Conservation (phyloP, 2,113 vertebrate genomes). For the Sphaerodactylus townsendi region DNA sequence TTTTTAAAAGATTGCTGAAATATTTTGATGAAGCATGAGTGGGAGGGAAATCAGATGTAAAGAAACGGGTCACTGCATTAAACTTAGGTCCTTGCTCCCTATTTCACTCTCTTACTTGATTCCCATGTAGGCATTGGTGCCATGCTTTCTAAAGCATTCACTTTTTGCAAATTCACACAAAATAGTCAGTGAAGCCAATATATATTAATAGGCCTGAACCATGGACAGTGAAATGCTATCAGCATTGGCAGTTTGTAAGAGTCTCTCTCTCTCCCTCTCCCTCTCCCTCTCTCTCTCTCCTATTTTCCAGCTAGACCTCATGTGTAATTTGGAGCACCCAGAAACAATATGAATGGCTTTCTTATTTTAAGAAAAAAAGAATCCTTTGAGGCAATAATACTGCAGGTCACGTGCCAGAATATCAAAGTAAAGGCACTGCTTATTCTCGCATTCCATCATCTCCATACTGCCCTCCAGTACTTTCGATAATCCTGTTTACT, state of each 20-base stretch:
- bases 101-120: background rate
- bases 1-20: conserved; percentile 22
- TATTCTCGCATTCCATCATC: conserved; percentile 1
- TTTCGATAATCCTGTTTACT: conserved; percentile 26
- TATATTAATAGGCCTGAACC: conserved; percentile 2
- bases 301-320: background rate
- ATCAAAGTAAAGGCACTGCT: conserved; percentile 21
- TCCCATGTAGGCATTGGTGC: background rate
- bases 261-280: background rate
- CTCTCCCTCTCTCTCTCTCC: background rate
- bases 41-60: background rate
- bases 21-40: background rate
- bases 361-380: background rate
- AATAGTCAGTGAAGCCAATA: background rate
- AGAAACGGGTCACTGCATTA: too few relatives aligned
- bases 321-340: background rate
- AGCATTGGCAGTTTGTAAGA: background rate
- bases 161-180: conserved; percentile 10
- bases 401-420: conserved; percentile 13
- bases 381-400: background rate
- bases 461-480: background rate
- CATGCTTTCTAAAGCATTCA: background rate
- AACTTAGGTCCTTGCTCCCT: too few relatives aligned
- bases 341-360: background rate
- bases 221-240: background rate